phyloP scores from a whole-genome alignment of 1,140 invertebrate genomes.

The Pseudomyrmex concolor region DNA sequence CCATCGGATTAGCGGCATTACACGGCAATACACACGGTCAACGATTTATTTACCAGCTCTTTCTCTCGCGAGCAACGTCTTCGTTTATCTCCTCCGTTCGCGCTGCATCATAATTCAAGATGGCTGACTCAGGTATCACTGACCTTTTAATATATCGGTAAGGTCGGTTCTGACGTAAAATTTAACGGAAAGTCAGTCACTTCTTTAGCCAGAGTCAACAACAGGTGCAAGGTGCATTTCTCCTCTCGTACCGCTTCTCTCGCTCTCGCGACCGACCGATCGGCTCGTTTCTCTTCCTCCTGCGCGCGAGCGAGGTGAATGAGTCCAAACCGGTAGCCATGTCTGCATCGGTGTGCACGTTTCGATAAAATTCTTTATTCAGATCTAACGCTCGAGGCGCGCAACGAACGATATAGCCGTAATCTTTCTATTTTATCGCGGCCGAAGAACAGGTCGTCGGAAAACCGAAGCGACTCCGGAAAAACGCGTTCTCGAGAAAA shows the following conservation, averaged over 20 bases:
- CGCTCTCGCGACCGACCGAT: conserved; percentile 46
- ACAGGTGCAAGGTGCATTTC: conserved; percentile 67
- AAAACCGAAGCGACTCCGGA: background rate
- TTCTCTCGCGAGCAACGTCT: background rate
- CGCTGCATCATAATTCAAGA: conserved; percentile 18
- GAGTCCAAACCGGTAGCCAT: conserved; percentile 57
- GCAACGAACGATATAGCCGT: conserved; percentile 22
- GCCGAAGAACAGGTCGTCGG: background rate
- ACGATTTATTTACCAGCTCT: background rate
- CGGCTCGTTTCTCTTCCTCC: conserved; percentile 63
- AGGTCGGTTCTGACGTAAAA: conserved; percentile 27
- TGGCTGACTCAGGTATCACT: conserved; percentile 20
- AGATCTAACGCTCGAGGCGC: conserved; percentile 33
- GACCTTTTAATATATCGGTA: conserved; percentile 39
- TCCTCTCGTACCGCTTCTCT: conserved; percentile 55
- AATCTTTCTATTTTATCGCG: conserved; percentile 54
- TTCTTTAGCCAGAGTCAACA: conserved; percentile 42
- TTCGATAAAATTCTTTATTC: conserved; percentile 66
- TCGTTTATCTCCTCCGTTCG: conserved; percentile 17
- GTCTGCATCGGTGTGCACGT: conserved; percentile 35
- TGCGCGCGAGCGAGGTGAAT: conserved; percentile 24
- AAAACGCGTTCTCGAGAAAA: background rate
- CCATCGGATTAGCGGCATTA: background rate
- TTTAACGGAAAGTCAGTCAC: conserved; percentile 47
- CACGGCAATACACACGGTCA: no score